Conservation (phyloP, 2,797 vertebrate genomes). For the Furcifer pardalis region DNA sequence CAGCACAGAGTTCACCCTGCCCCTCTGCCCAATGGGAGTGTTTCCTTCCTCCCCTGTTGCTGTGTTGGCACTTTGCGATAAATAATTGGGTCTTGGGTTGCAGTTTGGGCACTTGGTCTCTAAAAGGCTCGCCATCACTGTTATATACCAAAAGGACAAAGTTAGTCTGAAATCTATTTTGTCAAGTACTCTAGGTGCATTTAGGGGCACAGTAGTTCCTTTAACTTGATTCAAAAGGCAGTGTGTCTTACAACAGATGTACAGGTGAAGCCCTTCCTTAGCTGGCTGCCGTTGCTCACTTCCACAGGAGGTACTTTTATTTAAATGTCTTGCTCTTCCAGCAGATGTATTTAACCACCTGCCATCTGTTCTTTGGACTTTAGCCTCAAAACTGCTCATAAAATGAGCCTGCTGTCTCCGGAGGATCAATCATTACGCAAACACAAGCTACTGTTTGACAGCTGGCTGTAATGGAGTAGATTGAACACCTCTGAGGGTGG, state of each 20-base stretch:
- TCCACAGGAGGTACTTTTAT: not conserved
- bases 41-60: no score
- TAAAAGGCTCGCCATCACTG: no score
- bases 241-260: not conserved
- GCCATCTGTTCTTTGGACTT: slow-evolving; percentile 35
- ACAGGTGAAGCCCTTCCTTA: not conserved
- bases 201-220: not conserved
- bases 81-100: no score
- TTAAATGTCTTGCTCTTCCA: slow-evolving; percentile 15
- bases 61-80: no score
- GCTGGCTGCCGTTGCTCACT: not conserved
- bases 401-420: slow-evolving; percentile 26
- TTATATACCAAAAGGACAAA: not conserved
- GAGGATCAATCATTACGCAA: slow-evolving; percentile 29
- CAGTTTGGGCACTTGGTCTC: no score
- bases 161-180: not conserved
- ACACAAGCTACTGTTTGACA: not conserved
- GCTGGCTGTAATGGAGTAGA: not conserved
- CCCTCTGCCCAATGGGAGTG: no score
- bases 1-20: no score
- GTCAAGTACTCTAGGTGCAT: not conserved
- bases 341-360: slow-evolving; percentile 22
- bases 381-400: slow-evolving; percentile 13
- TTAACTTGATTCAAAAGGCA: not conserved
- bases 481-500: not conserved